phyloP scores from a whole-genome alignment of 35 echinoderm and acorn worm genomes.

The Ptychodera flava region DNA sequence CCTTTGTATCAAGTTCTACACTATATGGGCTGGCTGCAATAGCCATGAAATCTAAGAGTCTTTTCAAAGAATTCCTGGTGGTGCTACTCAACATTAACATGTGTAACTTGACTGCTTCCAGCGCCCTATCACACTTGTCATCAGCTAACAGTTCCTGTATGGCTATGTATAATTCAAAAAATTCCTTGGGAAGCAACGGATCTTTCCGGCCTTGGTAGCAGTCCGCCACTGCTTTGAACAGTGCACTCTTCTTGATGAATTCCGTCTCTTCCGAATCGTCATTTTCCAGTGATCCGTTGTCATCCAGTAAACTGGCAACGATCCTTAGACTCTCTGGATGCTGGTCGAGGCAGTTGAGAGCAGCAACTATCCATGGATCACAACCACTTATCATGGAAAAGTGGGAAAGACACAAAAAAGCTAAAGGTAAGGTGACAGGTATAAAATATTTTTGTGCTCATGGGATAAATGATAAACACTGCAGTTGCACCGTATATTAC shows the following conservation, averaged over 20 bases:
- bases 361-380: conserved; percentile 82
- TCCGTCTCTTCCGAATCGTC: conserved; percentile 6
- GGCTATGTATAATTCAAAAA: conserved; percentile 45
- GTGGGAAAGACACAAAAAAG: too few relatives aligned
- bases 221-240: conserved; percentile 61
- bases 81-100: conserved; percentile 41
- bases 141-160: conserved; percentile 49
- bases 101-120: conserved; percentile 65
- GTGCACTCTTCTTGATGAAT: conserved; percentile 51
- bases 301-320: conserved; percentile 19
- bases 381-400: background rate
- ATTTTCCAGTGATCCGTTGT: background rate
- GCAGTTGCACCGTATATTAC: too few relatives aligned
- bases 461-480: too few relatives aligned
- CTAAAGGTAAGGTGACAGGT: too few relatives aligned
- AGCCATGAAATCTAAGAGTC: conserved; percentile 66
- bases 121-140: conserved; percentile 57
- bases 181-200: conserved; percentile 43
- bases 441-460: too few relatives aligned
- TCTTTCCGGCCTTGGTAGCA: conserved; percentile 22
- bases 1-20: conserved; percentile 62
- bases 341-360: conserved; percentile 55
- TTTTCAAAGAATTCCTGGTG: conserved; percentile 37
- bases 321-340: conserved; percentile 57
- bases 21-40: conserved; percentile 43